These are phyloP conservation scores for Scalopus aquaticus DNA, from an alignment of 2,113 vertebrate genomes.

Conservation along the genomic window DNA sequence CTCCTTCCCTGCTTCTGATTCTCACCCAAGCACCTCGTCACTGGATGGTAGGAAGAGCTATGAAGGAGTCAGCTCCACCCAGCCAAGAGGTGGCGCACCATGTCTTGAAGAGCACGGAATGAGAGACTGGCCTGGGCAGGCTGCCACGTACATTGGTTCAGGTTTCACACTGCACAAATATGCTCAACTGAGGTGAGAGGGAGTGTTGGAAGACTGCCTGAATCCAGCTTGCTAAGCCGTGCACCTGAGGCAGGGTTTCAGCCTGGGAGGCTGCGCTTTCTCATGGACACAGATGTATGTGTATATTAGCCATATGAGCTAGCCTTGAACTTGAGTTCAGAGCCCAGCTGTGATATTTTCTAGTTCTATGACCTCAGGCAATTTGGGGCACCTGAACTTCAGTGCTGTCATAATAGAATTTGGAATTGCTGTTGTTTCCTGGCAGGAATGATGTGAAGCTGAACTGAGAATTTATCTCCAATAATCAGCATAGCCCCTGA, in stretches of 20 bases:
- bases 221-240: neutral
- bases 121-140: neutral
- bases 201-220: neutral
- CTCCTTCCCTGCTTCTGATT: neutral
- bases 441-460: neutral
- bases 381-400: neutral
- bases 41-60: neutral
- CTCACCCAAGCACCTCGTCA: neutral
- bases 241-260: neutral
- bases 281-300: neutral
- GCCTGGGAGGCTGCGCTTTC: neutral
- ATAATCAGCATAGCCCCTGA: neutral
- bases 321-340: neutral
- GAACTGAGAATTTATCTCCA: neutral
- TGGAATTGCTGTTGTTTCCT: neutral
- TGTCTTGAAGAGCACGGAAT: neutral
- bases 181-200: neutral
- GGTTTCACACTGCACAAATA: neutral
- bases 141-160: neutral
- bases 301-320: neutral
- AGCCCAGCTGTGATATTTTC: neutral
- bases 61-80: neutral
- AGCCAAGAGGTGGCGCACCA: fast-evolving
- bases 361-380: neutral
- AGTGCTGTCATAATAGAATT: neutral